These are phyloP conservation scores for Crotalus tigris DNA, from an alignment of 2,113 vertebrate species.

Conservation along the genomic window DNA sequence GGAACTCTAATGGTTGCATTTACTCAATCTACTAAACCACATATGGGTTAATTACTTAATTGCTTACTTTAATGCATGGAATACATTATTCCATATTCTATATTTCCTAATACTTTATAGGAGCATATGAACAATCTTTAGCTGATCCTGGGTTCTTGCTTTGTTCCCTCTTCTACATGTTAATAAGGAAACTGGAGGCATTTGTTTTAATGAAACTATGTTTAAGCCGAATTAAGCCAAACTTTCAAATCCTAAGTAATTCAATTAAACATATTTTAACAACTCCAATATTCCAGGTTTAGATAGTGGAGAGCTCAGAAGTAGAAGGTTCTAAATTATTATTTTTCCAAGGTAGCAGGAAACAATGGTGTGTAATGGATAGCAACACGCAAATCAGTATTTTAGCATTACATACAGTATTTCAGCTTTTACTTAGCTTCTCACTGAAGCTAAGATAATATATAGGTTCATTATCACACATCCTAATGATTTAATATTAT, in stretches of 20 bases:
- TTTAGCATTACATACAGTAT: background rate
- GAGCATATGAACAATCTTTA: background rate
- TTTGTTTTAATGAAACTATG: background rate
- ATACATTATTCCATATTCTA: background rate
- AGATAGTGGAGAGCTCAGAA: background rate
- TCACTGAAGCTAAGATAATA: background rate
- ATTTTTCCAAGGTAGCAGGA: background rate
- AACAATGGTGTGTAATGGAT: background rate
- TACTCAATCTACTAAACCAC: background rate
- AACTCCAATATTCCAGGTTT: background rate
- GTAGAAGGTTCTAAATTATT: background rate
- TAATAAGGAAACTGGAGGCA: background rate
- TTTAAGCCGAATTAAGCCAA: background rate
- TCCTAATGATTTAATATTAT: background rate
- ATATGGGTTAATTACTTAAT: background rate
- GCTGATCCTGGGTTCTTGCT: background rate
- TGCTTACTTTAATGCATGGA: background rate
- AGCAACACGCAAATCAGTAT: background rate
- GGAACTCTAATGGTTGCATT: background rate
- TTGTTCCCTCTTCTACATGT: background rate
- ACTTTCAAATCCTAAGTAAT: background rate
- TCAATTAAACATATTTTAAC: background rate
- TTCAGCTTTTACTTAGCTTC: background rate
- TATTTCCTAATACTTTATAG: background rate
- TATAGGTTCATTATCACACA: background rate